Evolutionary conservation across 2,888 invertebrate species (phyloP).

Genomic region (Euproctis similis): DNA sequence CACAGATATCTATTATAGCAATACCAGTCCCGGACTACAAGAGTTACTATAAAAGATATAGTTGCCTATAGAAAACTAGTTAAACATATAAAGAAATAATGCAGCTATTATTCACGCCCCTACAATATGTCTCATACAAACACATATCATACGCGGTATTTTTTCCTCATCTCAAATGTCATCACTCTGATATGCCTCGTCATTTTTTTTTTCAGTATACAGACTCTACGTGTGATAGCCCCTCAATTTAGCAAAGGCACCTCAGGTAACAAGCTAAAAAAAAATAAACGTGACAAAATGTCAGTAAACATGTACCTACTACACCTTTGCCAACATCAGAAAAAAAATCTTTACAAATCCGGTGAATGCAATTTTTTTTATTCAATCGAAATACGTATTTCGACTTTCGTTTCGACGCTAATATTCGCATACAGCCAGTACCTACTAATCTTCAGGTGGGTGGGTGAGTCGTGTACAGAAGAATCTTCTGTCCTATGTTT

Average conservation of each 20-base stretch:
- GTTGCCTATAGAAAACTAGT: too few relatives aligned
- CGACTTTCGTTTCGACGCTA: constrained; percentile 5
- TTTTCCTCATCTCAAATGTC: constrained; percentile 43
- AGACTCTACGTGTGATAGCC: constrained; percentile 46
- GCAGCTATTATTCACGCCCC: too few relatives aligned
- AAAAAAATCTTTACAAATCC: constrained; percentile 16
- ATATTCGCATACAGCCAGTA: too few relatives aligned
- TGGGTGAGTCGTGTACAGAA: too few relatives aligned
- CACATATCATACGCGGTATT: constrained; percentile 34
- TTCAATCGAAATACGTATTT: constrained; percentile 4
- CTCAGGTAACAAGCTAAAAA: constrained; percentile 58
- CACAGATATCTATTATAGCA: too few relatives aligned
- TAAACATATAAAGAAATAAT: too few relatives aligned
- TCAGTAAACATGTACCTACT: constrained; percentile 72
- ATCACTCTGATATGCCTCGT: constrained; percentile 56
- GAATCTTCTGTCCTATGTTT: too few relatives aligned
- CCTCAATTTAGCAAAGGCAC: constrained; percentile 55
- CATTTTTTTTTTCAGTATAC: constrained; percentile 44
- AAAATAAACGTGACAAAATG: constrained; percentile 73
- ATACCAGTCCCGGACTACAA: too few relatives aligned
- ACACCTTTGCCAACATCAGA: constrained; percentile 39
- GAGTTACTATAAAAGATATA: too few relatives aligned
- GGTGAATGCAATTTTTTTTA: constrained; percentile 21
- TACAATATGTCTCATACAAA: constrained; percentile 4
- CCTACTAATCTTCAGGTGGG: too few relatives aligned